Percentiles rank a stretch among this genome's conserved stretches.
Evolutionary conservation across 2,113 vertebrate species (phyloP).

Genomic region (Laticauda laticaudata): DNA sequence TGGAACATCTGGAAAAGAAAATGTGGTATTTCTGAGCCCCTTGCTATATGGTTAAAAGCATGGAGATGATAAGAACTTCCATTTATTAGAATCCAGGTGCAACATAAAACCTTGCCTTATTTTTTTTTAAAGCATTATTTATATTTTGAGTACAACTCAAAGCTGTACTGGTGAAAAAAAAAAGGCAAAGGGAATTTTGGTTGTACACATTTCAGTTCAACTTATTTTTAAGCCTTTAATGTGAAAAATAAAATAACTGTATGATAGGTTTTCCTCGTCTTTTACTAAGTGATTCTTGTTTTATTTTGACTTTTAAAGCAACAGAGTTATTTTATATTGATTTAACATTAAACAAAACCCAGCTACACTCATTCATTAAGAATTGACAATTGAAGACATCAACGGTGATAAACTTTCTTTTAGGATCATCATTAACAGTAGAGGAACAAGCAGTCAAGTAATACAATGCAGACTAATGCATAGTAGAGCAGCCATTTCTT

Average conservation of each 20-base stretch:
- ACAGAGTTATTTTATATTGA: no score
- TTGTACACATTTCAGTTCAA: no score
- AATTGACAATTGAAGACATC: background rate
- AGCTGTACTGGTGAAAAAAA: no score
- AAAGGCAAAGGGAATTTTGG: no score
- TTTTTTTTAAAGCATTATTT: no score
- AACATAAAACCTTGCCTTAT: background rate
- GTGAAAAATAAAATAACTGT: background rate
- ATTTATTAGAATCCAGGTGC: background rate
- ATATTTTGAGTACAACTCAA: no score
- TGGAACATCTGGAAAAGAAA: background rate
- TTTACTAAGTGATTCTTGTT: background rate
- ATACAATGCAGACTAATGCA: background rate
- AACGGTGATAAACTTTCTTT: background rate
- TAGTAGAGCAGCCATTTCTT: background rate
- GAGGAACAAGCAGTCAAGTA: background rate
- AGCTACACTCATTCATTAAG: background rate
- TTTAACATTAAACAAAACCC: background rate
- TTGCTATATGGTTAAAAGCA: background rate
- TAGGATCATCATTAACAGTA: background rate
- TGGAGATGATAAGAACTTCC: background rate
- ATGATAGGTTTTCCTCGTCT: background rate
- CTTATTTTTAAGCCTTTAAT: background rate
- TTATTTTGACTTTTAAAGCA: background rate
- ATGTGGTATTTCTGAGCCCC: background rate